A percentile compares a stretch with the other conserved stretches of the same genome.
These are phyloP conservation scores for Phoenoteleia sp. DNA, from an alignment of 2,888 invertebrate genomes.

Conservation along the genomic window DNA sequence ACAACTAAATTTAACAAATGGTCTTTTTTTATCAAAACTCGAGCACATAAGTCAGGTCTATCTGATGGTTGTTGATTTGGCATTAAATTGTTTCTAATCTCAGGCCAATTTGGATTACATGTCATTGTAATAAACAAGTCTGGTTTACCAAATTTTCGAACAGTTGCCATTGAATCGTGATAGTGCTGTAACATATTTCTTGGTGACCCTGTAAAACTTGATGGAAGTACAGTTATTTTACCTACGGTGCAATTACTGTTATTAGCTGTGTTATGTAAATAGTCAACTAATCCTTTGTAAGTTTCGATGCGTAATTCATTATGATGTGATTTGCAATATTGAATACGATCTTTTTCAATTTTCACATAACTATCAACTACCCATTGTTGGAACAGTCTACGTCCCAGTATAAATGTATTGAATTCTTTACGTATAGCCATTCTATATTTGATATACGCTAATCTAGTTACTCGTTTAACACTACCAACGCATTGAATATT, in stretches of 20 bases:
- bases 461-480: no score
- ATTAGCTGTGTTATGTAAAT: neutral
- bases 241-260: neutral
- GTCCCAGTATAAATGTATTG: no score
- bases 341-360: no score
- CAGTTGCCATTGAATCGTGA: conserved; percentile 22
- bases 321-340: no score
- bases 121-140: no score
- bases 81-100: conserved; percentile 3
- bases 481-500: no score
- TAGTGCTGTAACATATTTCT: conserved; percentile 36
- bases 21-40: conserved; percentile 64
- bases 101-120: conserved; percentile 5
- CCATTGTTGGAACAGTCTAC: no score
- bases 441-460: no score
- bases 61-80: conserved; percentile 46
- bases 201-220: conserved; percentile 28
- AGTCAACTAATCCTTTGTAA: neutral
- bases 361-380: no score
- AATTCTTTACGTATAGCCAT: no score
- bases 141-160: no score
- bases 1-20: neutral
- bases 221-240: conserved; percentile 12
- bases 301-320: neutral
- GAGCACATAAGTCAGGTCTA: no score